Evolutionary conservation across 2,113 vertebrate species (phyloP), one percentile per base, ranked within the genome.

Genomic region (Colistium nudipinnis): DNA sequence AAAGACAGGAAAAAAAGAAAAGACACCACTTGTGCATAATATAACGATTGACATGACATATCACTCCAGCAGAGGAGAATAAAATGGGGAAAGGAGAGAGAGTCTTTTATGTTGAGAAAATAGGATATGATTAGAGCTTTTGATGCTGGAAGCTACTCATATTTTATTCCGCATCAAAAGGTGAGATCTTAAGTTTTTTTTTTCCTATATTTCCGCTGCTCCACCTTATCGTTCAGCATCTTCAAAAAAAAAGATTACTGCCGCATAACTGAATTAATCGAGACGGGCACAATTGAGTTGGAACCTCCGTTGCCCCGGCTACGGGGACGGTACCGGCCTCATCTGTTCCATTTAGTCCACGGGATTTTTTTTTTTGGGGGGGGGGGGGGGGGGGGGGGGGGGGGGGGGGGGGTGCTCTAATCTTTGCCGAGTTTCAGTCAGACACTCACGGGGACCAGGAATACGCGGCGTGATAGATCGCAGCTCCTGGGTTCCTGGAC

Each of bases 31-130:
- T 79, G 74, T 86, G 88, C 87, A 88, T 87, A 90, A 88, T 85
- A 80, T 87, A 83, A 65, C 77, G 61, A 87, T 76, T 84, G 87
- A 87, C 88, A 84, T 85, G 80, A 90, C 83, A 87, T 84, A 87
- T 90, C 67, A 79, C 74, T 75, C 67, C 62, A 65, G 78, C 76
- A 61, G 56, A 49, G 77, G 69, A 67, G n/a, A 82, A 83, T 83
- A 78, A 87, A 85, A 81, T 62, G 65, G 75, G 66, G 55, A 75
- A 71, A 82, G 56, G 43, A 79, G 60, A 79, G 60, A 73, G 64
- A 69, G 74, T 27, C 82, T 84, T 88, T 91, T 79, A 89, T 88
- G 80, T 88, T 70, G 74, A 59, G 77, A 88, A 83, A 85, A 89
- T 87, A 85, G 52, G 63, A 89, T 80, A 80, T 85, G 83, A 88